Base-by-base conservation (phyloP, 2,888 invertebrate genomes). In the Drosophila vallismaia region DNA sequence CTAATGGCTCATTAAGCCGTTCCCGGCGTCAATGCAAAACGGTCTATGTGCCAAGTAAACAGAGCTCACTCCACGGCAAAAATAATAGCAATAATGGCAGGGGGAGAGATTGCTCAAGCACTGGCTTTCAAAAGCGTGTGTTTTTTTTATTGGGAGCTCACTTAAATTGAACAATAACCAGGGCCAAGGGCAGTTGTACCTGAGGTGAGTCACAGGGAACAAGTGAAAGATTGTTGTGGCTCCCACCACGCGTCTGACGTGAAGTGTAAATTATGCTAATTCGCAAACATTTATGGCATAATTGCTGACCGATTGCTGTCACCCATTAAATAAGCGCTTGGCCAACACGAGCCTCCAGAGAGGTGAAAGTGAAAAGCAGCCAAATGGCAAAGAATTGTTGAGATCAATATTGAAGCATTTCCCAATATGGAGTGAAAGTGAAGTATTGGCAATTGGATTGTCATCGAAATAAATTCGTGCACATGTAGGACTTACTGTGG, bases 191-290 rank as follows among this genome's bases (percentile, higher is more conserved):
- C 12, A n/a, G 12, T 2, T 14, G 9, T 9, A 9, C 33, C 10
- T 48, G 55, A 19, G 8, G 9, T 56, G 52, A 40, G 4, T 57
- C 29, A 42, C 8, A 2, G 36, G 10, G 29, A 51, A 38, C 36
- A 52, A 45, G 50, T 26, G 53, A 57, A 48, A 53, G 49, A 59
- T 36, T 44, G 19, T 26, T 40, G 28, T 12, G 46, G 26, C 51
- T 31, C 38, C 52, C 52, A 42, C 49, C 54, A 31, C 26, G 42
- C 10, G 7, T 12, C 36, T n/a, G 6, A 45, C 28, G 2, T 38
- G 45, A 76, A 76, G 84, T 81, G 84, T 67, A 73, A 86, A 83
- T 78, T 75, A 84, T 86, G 86, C 76, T 78, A 86, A 83, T 83
- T 86, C 74, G 68, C 71, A 84, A 83, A 66, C 71, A 74, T 66